phyloP scores from a whole-genome alignment of 2,113 vertebrate genomes.

The Poeciliopsis turrubarensis region DNA sequence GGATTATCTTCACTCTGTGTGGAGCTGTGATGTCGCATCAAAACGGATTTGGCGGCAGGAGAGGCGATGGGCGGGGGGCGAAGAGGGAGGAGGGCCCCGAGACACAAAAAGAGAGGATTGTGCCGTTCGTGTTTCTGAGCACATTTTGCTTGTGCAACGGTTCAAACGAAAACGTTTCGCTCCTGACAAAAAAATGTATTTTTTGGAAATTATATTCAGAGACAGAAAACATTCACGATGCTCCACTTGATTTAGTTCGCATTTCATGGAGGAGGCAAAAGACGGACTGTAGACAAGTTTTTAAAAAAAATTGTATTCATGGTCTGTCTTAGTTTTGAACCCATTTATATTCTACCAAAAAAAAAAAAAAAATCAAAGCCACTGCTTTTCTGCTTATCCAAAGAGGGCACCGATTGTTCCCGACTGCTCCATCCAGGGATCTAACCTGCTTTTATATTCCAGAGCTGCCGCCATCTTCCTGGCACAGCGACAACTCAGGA shows the following conservation, averaged over 20 bases:
- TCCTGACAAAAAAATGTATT: slow-evolving; percentile 37
- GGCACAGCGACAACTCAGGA: slow-evolving; percentile 61
- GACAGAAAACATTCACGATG: slow-evolving; percentile 14
- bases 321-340: slow-evolving; percentile 32
- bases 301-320: slow-evolving; percentile 1
- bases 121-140: slow-evolving; percentile 22
- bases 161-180: slow-evolving; percentile 16
- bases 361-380: slow-evolving; percentile 38
- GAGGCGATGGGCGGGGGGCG: slow-evolving; percentile 50
- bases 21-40: slow-evolving; percentile 76
- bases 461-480: slow-evolving; percentile 43
- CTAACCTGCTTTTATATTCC: slow-evolving; percentile 23
- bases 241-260: slow-evolving; percentile 1
- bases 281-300: not conserved
- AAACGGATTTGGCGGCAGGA: slow-evolving; percentile 74
- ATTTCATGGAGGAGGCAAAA: slow-evolving; percentile 19
- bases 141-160: slow-evolving; percentile 26
- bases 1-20: slow-evolving; percentile 79
- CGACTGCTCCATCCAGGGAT: slow-evolving; percentile 22
- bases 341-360: slow-evolving; percentile 17
- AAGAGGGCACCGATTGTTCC: slow-evolving; percentile 40
- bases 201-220: slow-evolving; percentile 16
- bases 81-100: slow-evolving; percentile 6
- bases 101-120: slow-evolving; percentile 35
- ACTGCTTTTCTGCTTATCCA: slow-evolving; percentile 14